Percentiles rank a stretch among this genome's conserved stretches.
These are phyloP conservation scores for Brachyalestes nurse DNA, from an alignment of 2,797 vertebrate species.

Conservation along the genomic window DNA sequence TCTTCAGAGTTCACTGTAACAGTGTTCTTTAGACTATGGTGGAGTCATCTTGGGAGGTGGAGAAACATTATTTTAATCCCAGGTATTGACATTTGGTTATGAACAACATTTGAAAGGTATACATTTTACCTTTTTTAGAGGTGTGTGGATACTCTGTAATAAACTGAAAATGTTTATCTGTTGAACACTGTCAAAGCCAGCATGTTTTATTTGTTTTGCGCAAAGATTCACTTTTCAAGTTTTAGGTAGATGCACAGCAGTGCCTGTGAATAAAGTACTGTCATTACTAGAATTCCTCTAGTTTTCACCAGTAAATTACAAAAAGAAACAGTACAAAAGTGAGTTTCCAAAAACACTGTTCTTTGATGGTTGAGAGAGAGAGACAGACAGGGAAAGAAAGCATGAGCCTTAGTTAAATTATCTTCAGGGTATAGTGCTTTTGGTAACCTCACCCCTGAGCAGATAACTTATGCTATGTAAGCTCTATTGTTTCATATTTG, in stretches of 20 bases:
- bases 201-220: constrained; percentile 86
- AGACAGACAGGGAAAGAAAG: background rate
- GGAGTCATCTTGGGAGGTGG: constrained; percentile 74
- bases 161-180: constrained; percentile 83
- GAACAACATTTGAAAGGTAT: constrained; percentile 66
- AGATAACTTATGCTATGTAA: constrained; percentile 45
- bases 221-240: constrained; percentile 79
- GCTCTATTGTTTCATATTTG: constrained; percentile 56
- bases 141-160: constrained; percentile 79
- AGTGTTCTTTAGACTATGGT: constrained; percentile 79
- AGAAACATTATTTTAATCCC: constrained; percentile 84
- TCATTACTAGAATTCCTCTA: constrained; percentile 42
- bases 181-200: constrained; percentile 85
- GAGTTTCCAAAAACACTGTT: constrained; percentile 17
- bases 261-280: constrained; percentile 30
- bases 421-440: constrained; percentile 1
- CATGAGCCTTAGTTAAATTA: constrained; percentile 18
- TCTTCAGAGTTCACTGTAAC: constrained; percentile 81
- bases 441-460: constrained; percentile 28
- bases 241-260: constrained; percentile 44
- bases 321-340: constrained; percentile 1
- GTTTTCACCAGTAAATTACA: constrained; percentile 11
- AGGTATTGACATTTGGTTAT: constrained; percentile 83
- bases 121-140: constrained; percentile 80
- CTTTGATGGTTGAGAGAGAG: background rate